phyloP scores from a whole-genome alignment of 2,113 vertebrate genomes.

The Oncorhynchus kisutch region DNA sequence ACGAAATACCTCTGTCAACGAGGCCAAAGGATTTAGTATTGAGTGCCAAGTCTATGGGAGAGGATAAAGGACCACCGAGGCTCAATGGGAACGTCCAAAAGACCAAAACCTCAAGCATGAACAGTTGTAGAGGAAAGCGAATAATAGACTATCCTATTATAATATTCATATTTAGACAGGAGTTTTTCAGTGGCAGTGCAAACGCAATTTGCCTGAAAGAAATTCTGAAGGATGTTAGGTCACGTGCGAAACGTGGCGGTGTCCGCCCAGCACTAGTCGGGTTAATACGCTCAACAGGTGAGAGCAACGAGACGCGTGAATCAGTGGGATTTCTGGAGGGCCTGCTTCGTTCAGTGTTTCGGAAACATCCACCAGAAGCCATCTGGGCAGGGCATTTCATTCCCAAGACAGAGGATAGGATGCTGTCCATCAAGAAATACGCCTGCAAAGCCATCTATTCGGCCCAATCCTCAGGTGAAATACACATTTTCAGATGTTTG shows the following conservation, averaged over 20 bases:
- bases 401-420: conserved; percentile 43
- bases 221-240: conserved; percentile 72
- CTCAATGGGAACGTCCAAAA: conserved; percentile 11
- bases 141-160: conserved; percentile 65
- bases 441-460: conserved; percentile 59
- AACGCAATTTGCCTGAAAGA: conserved; percentile 55
- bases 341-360: conserved; percentile 67
- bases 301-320: conserved; percentile 40
- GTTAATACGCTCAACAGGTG: conserved; percentile 53
- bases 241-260: conserved; percentile 53
- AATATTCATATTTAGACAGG: conserved; percentile 70
- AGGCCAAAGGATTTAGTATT: conserved; percentile 20
- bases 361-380: conserved; percentile 55
- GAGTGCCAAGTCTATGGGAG: background rate
- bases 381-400: conserved; percentile 70
- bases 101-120: conserved; percentile 13
- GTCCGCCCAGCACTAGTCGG: conserved; percentile 67
- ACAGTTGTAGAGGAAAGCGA: conserved; percentile 42
- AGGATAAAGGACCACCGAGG: background rate
- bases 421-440: conserved; percentile 66
- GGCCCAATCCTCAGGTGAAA: conserved; percentile 50
- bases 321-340: conserved; percentile 58
- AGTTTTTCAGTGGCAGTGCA: conserved; percentile 44
- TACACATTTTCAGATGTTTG: background rate
- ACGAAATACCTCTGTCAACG: conserved; percentile 6